Percentiles rank a stretch among this genome's conserved stretches.
Evolutionary conservation across 2,113 vertebrate genomes (phyloP).

Genomic region (Myotis lucifugus): DNA sequence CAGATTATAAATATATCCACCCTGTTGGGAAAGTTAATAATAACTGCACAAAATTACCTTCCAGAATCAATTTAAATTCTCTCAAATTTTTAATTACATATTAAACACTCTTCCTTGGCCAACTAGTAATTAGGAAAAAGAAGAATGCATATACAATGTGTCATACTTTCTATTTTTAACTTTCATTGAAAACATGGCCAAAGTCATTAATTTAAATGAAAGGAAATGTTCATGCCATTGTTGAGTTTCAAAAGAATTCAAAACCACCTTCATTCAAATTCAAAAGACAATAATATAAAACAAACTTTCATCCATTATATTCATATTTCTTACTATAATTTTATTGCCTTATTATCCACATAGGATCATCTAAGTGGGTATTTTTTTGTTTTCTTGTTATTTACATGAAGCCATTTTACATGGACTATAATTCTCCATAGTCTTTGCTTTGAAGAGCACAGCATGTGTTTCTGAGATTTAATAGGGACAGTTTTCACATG

Average conservation of each 20-base stretch:
- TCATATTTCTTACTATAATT: background rate
- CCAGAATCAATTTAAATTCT: constrained; percentile 33
- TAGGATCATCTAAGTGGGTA: background rate
- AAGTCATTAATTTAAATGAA: constrained; percentile 68
- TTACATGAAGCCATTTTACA: constrained; percentile 7
- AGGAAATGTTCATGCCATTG: constrained; percentile 48
- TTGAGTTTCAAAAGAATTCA: constrained; percentile 62
- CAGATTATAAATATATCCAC: background rate
- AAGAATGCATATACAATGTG: constrained; percentile 28
- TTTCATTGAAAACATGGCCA: constrained; percentile 40
- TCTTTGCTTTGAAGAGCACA: background rate
- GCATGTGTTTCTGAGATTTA: background rate
- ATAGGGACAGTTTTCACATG: background rate
- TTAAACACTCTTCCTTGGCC: constrained; percentile 46
- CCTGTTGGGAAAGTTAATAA: background rate
- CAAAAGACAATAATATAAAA: constrained; percentile 29
- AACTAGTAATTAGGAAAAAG: constrained; percentile 43
- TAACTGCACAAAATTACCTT: constrained; percentile 25
- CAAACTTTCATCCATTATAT: background rate
- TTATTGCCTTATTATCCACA: background rate
- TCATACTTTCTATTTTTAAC: constrained; percentile 69
- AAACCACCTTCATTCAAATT: constrained; percentile 45
- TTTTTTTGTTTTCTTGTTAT: background rate
- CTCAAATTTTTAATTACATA: constrained; percentile 48
- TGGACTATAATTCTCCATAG: background rate